Base-by-base conservation (phyloP, 2,888 invertebrate genomes). In the Himalopsyche japonica region DNA sequence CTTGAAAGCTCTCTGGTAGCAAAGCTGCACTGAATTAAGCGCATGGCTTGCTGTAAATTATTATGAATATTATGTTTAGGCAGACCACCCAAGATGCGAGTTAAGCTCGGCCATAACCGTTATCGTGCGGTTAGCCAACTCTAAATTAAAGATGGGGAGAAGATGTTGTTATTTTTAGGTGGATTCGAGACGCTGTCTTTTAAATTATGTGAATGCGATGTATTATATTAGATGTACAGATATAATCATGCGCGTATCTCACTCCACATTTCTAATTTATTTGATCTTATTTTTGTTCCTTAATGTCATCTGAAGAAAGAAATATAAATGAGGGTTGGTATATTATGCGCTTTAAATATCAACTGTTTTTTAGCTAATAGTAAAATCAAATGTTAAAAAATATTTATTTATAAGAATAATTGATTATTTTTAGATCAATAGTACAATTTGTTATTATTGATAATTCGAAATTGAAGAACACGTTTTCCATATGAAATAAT, bases 11-110 rank as follows among this genome's bases (percentile, higher is more conserved):
- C 32, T 24, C 37, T 43, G 12, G 76, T n/a, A 18, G 37, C 76
- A 82, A 76, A 82, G 82, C 82, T 76, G 82, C 48, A 34, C 20
- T 76, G 82, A 82, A 82, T 82, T 82, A 82, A 82, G 82, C 76
- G 34, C 76, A 48, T 37, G 47, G 76, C 48, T 70, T 27, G 77
- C 27, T 49, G 82, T 83, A 83, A 83, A 79, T 83, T 83, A 83
- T 83, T 79, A 83, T 79, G 70, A 79, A 83, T 79, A 79, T 64
- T 37, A 30, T 64, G 81, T 49, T 70, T 70, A 27, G 76, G 77
- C 24, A 48, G 82, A 43, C 82, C 82, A 82, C 82, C 82, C 82
- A 82, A 37, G 48, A 70, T 70, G 70, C 70, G 70, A 70, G 70
- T 70, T 70, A 70, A 70, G 70, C 70, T 70, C 70, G 70, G 12